Base-by-base conservation (phyloP, 2,113 vertebrate genomes). In the Hiodon tergisus region DNA sequence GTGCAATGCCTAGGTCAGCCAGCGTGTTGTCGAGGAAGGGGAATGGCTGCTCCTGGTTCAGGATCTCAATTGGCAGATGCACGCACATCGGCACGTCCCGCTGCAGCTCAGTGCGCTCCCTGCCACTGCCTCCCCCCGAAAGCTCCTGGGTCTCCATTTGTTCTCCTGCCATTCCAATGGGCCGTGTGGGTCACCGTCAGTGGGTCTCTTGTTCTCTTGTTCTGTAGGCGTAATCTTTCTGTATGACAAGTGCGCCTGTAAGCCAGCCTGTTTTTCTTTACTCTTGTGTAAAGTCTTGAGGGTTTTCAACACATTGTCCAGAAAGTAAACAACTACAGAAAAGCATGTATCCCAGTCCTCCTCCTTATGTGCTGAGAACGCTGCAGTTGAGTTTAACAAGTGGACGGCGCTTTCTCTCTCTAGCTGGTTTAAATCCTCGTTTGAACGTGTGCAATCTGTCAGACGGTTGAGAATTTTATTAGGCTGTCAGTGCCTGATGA, bases 371-470 rank as follows among this genome's bases (percentile, higher is more conserved):
- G 61, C 10, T 69, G 68, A 69, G 17, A 11, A 71, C 55, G 48
- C 17, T 57, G 11, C 46, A 16, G 71, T 46, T 69, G 11, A 47
- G 53, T 14, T 48, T 0, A 71, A 60, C 48, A 69, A 73, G 55
- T 62, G 10, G 58, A 69, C 9, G 74, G 68, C 9, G 46, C 78
- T 67, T 58, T 51, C 74, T 55, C 77, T 78, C 52, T 66, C 67
- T 2, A 78, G 77, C 69, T 78, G 73, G 80, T 90, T 87, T 90
- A 92, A 86, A 83, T 76, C 69, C 78, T 79, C 60, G 2, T 81
- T 77, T 71, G 78, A 81, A 83, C 72, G 83, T 87, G 89, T 77
- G 86, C 78, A 81, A 92, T 92, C 87, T 91, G 77, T 67, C 87
- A 48, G 76, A 60, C 58, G 61, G 57, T 10, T 80, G 89, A 78